Evolutionary conservation across 2,113 vertebrate genomes (phyloP), one percentile per base, ranked within the genome.

Genomic region (Agapornis roseicollis): DNA sequence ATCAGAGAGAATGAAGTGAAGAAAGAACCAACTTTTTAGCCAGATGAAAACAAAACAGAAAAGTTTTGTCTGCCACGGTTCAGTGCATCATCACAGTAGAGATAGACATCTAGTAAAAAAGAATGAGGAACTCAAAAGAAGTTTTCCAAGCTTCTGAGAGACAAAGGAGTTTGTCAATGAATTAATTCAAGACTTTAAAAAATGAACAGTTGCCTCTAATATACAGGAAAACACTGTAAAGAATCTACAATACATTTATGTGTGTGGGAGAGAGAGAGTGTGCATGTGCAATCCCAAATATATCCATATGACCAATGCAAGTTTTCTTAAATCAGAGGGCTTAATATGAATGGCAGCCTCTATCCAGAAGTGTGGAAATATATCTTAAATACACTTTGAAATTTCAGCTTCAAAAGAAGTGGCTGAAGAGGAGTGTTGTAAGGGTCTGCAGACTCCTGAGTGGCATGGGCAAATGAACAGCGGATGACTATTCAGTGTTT

Each of bases 41-140:
- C 41, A 76, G 70, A 25, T 52, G 22, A 85, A 89, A 82, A 50
- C 44, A 87, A 89, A 85, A 9, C 11, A 79, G 81, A 87, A 53
- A 71, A 41, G 18, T 82, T 87, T 65, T 52, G 66, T 79, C 70
- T 91, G 61, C 41, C 66, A 85, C 2, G 31, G 84, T 82, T 92
- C 86, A 77, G 56, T 82, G 91, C 94, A 94, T 85, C 87, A 77
- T 82, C 74, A 92, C 78, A 93, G 80, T 19, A 88, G 80, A 95
- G 70, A 69, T 61, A 91, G 69, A 87, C 72, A 86, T 78, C 20
- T 29, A 85, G 42, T 85, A 68, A 93, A 92, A 90, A 92, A 64
- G 61, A 77, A 94, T 27, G 28, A 65, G 20, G 13, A 81, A 85
- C 37, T 81, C 27, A 9, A 80, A 81, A 85, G 35, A 61, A 63